Base-by-base conservation (phyloP, 2,113 vertebrate species). In the Mugil cephalus region DNA sequence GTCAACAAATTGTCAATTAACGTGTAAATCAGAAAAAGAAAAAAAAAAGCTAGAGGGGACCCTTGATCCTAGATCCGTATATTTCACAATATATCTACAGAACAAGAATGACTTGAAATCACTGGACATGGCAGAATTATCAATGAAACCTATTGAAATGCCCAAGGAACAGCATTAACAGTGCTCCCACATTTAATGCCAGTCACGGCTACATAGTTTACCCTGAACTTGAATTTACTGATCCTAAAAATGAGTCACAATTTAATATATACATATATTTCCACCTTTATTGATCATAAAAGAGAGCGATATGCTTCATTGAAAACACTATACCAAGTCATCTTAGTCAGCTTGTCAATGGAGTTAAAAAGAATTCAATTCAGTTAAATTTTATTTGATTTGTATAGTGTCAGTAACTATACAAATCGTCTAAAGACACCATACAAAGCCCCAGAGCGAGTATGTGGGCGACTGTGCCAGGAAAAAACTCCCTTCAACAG, bases 1-100 rank as follows among this genome's bases (percentile, higher is more conserved):
- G 34, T 46, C 45, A 35, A 50, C 36, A 39, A 52, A 69, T 0
- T 39, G 39, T 62, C 14, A 79, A 77, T 84, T 61, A 81, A 72
- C 59, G 79, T 85, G 70, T 18, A 85, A 83, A 80, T 80, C 40
- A 48, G 54, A 21, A n/a, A n/a, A n/a, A n/a, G n/a, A n/a, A n/a
- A n/a, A n/a, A n/a, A n/a, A 61, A 56, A 4, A 73, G 39, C 67
- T 58, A 12, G 4, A 17, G 48, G 65, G 30, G 10, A 34, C 66
- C 69, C 35, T 74, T 53, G 73, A 30, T 5, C 24, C 24, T 5
- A 30, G 14, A 54, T 24, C 7, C 39, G 12, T 14, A 12, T 30
- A 30, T 30, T 30, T 39, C 8, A 42, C 1, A 65, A 24, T 21
- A 51, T 50, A 18, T 63, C 1, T 10, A 74, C 9, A 61, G n/a